Percentiles rank a stretch among this genome's conserved stretches.
Conservation (phyloP, 1,140 invertebrate genomes). For the Drosophila tristis region DNA sequence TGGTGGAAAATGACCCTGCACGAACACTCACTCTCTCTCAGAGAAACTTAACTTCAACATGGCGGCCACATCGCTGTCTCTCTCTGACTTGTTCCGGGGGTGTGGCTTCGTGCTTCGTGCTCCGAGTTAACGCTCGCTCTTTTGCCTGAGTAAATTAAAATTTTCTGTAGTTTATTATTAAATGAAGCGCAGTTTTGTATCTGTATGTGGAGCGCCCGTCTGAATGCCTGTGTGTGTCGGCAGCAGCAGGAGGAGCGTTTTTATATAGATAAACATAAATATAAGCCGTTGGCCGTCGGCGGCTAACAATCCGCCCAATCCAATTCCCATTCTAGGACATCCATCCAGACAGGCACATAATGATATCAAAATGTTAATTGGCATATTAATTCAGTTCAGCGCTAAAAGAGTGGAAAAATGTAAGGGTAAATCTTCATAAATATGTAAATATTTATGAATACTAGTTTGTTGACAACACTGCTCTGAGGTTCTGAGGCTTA, state of each 20-base stretch:
- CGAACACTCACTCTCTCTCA: constrained; percentile 6
- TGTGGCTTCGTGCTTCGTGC: constrained; percentile 41
- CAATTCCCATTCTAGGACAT: not conserved
- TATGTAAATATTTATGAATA: no score
- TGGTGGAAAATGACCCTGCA: constrained; percentile 27
- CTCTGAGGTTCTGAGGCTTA: no score
- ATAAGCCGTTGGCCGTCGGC: constrained; percentile 53
- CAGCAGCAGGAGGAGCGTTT: constrained; percentile 38
- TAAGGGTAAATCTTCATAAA: not conserved
- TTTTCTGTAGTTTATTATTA: constrained; percentile 84
- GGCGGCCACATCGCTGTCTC: constrained; percentile 30
- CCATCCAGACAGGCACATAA: constrained; percentile 57
- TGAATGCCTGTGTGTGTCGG: constrained; percentile 7
- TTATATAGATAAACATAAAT: constrained; percentile 51
- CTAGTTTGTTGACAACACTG: no score
- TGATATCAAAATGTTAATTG: constrained; percentile 79
- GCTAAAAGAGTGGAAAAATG: constrained; percentile 10
- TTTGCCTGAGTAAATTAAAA: constrained; percentile 81
- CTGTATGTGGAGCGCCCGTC: constrained; percentile 53
- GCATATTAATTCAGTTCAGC: constrained; percentile 75
- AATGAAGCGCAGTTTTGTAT: constrained; percentile 83
- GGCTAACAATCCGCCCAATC: constrained; percentile 21
- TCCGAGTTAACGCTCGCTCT: constrained; percentile 15
- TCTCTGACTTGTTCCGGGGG: constrained; percentile 32
- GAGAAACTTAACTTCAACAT: constrained; percentile 39